Conservation (phyloP, 1,140 invertebrate genomes). For the Lasioglossum baleicum region DNA sequence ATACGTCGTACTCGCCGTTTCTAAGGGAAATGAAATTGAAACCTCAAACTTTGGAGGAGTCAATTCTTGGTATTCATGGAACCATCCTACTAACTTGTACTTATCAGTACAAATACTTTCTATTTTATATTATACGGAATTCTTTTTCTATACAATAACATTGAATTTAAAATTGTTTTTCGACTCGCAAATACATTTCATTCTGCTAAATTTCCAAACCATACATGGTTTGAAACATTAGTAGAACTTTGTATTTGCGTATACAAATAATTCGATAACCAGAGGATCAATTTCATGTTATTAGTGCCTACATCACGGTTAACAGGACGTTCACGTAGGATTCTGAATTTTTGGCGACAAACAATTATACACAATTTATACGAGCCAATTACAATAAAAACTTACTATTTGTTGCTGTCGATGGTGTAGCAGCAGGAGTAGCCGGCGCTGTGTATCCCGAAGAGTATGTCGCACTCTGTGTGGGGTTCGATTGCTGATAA, state of each 20-base stretch:
- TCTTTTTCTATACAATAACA: no score
- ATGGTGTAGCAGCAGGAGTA: conserved; percentile 82
- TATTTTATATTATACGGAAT: not conserved
- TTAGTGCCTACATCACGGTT: conserved; percentile 65
- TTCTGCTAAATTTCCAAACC: conserved; percentile 44
- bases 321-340: conserved; percentile 38
- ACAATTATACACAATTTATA: not conserved
- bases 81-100: conserved; percentile 41
- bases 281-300: conserved; percentile 77
- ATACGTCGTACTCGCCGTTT: conserved; percentile 83
- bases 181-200: not conserved
- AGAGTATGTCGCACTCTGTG: conserved; percentile 77
- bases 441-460: conserved; percentile 80
- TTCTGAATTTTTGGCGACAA: conserved; percentile 36
- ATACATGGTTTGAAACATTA: conserved; percentile 28
- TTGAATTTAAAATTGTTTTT: not conserved
- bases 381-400: conserved; percentile 31
- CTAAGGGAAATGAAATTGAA: conserved; percentile 78
- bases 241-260: conserved; percentile 31
- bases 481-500: conserved; percentile 77
- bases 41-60: conserved; percentile 74
- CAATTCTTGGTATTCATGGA: conserved; percentile 56
- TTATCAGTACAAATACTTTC: conserved; percentile 17
- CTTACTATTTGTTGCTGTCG: conserved; percentile 78
- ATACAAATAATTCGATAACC: conserved; percentile 53